Evolutionary conservation across 2,113 vertebrate species (phyloP), one percentile per base, ranked within the genome.

Genomic region (Bettongia penicillata): DNA sequence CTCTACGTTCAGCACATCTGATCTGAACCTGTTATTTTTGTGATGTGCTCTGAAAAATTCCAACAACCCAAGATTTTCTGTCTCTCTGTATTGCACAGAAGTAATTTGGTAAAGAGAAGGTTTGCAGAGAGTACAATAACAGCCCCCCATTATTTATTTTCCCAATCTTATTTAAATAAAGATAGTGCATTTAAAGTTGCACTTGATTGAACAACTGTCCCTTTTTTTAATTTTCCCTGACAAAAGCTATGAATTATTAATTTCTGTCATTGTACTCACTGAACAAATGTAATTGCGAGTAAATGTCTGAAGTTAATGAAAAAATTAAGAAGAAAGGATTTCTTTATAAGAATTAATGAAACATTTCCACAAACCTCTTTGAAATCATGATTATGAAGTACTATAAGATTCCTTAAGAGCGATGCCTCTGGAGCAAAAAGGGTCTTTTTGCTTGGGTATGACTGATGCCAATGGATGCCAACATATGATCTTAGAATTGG

Each of bases 231-330:
- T 91, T 93, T 95, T 97, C 94, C 90, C 93, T 98, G 96, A 98
- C 97, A 98, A 98, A 98, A 97, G 92, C 93, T 93, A 97, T 98
- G 98, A 98, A 98, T 98, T 98, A 98, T 98, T 98, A 98, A 98
- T 98, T 98, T 97, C 98, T 98, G 94, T 93, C 97, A 98, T 97
- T 98, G 97, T 98, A 96, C 90, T 98, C 97, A 93, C 91, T 0
- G 97, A 98, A 98, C 92, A 98, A 97, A 92, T 90, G 95, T 95
- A 98, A 98, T 96, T 98, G 97, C 96, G 97, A 98, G 96, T 96
- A 98, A 98, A 98, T 97, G 96, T 97, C 95, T 97, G 93, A 97
- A 98, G 96, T 97, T 98, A 98, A 98, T 98, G 95, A 98, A 97
- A 98, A 98, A 98, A 98, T 97, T 97, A 96, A 97, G 77, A 91